Conservation (phyloP, 1,140 invertebrate genomes). For the Capitella teleta region DNA sequence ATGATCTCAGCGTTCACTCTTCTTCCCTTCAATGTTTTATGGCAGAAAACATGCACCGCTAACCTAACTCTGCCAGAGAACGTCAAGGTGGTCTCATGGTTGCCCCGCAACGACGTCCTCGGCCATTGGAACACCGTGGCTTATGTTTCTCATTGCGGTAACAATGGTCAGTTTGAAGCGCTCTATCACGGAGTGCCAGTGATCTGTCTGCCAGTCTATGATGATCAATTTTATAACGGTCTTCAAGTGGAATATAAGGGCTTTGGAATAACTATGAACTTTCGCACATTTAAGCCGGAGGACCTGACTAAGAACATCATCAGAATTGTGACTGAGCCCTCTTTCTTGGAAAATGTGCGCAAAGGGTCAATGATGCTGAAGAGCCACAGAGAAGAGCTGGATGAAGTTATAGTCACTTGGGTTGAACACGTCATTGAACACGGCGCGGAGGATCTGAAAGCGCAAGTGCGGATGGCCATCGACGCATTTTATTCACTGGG, state of each 20-base stretch:
- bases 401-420: constrained; percentile 4
- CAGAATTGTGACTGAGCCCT: constrained; percentile 1
- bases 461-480: too few relatives aligned
- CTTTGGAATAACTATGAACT: background rate
- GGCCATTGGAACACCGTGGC: constrained; percentile 16
- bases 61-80: constrained; percentile 49
- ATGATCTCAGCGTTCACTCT: too few relatives aligned
- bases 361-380: constrained; percentile 5
- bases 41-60: too few relatives aligned
- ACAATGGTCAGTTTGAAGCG: constrained; percentile 20
- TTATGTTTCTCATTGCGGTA: constrained; percentile 24
- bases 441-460: constrained; percentile 17
- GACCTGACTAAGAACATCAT: constrained; percentile 5
- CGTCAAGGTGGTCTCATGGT: constrained; percentile 53
- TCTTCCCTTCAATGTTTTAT: too few relatives aligned
- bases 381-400: background rate
- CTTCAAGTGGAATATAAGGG: constrained; percentile 2
- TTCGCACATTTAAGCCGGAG: background rate
- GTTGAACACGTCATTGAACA: constrained; percentile 9
- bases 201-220: constrained; percentile 7
- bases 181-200: constrained; percentile 11
- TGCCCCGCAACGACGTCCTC: constrained; percentile 49
- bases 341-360: background rate
- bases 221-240: constrained; percentile 10
- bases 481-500: too few relatives aligned